Percentiles rank a stretch among this genome's conserved stretches.
These are phyloP conservation scores for Anguilla obscura DNA, from an alignment of 2,797 vertebrate species.

Conservation along the genomic window DNA sequence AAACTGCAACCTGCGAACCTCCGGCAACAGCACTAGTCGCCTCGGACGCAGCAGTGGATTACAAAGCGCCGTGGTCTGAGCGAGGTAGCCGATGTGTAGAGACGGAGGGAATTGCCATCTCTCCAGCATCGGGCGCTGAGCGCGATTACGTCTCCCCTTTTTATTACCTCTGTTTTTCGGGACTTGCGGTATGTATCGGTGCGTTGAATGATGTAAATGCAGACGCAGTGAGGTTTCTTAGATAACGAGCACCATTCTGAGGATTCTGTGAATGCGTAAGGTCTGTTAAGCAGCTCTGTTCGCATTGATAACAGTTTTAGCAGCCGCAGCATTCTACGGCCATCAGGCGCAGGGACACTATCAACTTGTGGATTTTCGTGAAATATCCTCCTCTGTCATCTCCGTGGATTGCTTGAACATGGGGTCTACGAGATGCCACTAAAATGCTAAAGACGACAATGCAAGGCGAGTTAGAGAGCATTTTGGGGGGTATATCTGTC, in stretches of 20 bases:
- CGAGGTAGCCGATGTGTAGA: constrained; percentile 28
- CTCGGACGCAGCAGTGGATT: constrained; percentile 55
- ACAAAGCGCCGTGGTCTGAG: constrained; percentile 48
- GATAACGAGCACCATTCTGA: neutral
- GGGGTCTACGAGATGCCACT: constrained; percentile 30
- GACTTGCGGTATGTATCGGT: constrained; percentile 31
- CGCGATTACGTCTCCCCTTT: constrained; percentile 25
- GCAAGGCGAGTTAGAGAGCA: constrained; percentile 40
- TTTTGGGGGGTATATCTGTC: constrained; percentile 30
- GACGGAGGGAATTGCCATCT: neutral
- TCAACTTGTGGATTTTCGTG: constrained; percentile 54
- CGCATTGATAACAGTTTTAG: constrained; percentile 39
- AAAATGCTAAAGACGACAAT: constrained; percentile 29
- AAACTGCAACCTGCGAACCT: constrained; percentile 50
- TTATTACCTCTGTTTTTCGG: constrained; percentile 17
- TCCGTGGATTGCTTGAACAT: constrained; percentile 56
- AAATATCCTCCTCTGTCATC: constrained; percentile 44
- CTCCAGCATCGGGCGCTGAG: neutral
- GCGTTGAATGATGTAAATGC: constrained; percentile 28
- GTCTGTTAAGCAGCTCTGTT: constrained; percentile 43
- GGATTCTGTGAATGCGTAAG: neutral
- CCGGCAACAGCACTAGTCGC: constrained; percentile 50
- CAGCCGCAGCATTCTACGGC: constrained; percentile 22
- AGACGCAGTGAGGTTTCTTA: constrained; percentile 17
- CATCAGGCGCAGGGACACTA: constrained; percentile 35